Evolutionary conservation across 1,140 invertebrate genomes (phyloP).

Genomic region (Papilio dardanus): DNA sequence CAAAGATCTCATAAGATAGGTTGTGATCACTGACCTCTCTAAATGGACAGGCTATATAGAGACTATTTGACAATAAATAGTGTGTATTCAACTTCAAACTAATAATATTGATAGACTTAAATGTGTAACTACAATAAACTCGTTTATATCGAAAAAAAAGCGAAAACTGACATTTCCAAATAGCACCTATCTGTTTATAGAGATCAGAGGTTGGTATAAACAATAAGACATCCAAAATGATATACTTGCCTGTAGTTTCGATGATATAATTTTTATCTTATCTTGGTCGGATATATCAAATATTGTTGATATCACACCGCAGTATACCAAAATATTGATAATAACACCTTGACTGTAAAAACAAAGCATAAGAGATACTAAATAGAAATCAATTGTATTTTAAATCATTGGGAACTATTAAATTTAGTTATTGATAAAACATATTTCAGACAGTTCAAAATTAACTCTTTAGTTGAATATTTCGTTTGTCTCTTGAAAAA

Average conservation of each 20-base stretch:
- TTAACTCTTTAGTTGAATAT: neutral
- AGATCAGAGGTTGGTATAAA: neutral
- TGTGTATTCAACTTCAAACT: too few species aligned
- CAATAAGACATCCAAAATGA: neutral
- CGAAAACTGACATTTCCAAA: too few species aligned
- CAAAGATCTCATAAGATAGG: neutral
- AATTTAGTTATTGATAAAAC: neutral
- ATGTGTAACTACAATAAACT: too few species aligned
- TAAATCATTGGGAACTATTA: neutral
- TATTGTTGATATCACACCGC: conserved; percentile 84
- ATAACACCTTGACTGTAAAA: conserved; percentile 94
- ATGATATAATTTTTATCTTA: conserved; percentile 87
- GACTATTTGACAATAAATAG: too few species aligned
- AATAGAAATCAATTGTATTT: conserved; percentile 1
- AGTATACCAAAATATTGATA: conserved; percentile 93
- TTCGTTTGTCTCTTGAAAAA: too few species aligned
- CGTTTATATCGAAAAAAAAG: too few species aligned
- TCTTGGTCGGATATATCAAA: conserved; percentile 86
- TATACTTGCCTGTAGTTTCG: conserved; percentile 89
- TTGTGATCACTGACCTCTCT: too few species aligned
- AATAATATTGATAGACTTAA: too few species aligned
- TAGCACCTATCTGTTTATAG: neutral
- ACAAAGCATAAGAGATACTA: conserved; percentile 39
- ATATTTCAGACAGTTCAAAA: neutral
- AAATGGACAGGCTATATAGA: too few species aligned